A percentile compares a stretch with the other conserved stretches of the same genome.
Evolutionary conservation across 2,888 invertebrate species (phyloP).

Genomic region (Phymatocera aterrima): DNA sequence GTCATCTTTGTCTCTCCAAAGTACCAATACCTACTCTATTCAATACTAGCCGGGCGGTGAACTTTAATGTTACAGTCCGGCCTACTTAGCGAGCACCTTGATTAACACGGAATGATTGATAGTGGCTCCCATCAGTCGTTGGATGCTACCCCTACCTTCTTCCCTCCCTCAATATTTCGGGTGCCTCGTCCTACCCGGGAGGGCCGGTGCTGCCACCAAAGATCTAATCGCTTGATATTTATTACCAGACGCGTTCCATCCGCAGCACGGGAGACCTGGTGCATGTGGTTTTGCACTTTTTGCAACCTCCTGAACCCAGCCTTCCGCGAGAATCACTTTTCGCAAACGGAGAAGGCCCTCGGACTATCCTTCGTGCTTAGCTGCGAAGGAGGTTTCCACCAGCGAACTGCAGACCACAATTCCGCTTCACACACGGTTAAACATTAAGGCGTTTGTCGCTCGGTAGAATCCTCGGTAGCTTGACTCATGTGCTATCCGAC

Average conservation of each 20-base stretch:
- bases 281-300: conserved; percentile 55
- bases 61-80: conserved; percentile 67
- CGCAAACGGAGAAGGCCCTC: neutral
- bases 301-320: conserved; percentile 25
- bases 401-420: neutral
- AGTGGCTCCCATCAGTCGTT: conserved; percentile 63
- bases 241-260: conserved; percentile 67
- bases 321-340: conserved; percentile 26
- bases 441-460: neutral
- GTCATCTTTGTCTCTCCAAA: conserved; percentile 27
- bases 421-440: conserved; percentile 20
- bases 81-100: conserved; percentile 70
- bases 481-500: neutral
- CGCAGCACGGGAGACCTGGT: conserved; percentile 51
- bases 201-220: conserved; percentile 56
- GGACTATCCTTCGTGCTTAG: neutral
- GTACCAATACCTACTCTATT: conserved; percentile 46
- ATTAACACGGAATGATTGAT: conserved; percentile 72
- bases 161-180: neutral
- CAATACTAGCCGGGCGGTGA: conserved; percentile 54
- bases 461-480: neutral
- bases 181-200: conserved; percentile 19
- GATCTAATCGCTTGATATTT: conserved; percentile 73
- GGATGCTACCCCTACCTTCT: conserved; percentile 44
- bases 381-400: neutral